Conservation (phyloP, 2,797 vertebrate species). For the Myotis daubentonii region DNA sequence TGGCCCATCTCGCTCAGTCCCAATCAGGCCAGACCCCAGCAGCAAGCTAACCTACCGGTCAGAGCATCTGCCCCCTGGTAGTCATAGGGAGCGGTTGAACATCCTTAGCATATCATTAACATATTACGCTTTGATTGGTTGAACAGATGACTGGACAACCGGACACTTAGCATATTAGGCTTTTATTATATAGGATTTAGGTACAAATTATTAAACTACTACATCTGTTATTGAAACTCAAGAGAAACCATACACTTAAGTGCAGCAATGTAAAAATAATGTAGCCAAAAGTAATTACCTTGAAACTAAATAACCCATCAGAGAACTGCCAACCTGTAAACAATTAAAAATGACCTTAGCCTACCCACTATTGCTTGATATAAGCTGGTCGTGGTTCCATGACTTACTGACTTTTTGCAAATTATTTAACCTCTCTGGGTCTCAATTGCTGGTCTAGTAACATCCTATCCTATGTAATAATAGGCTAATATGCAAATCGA, state of each 20-base stretch:
- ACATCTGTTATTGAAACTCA: neutral
- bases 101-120: too few relatives aligned
- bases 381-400: neutral
- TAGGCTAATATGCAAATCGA: too few relatives aligned
- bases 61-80: too few relatives aligned
- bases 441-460: neutral
- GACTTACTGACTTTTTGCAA: neutral
- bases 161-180: too few relatives aligned
- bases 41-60: too few relatives aligned
- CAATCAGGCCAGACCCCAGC: too few relatives aligned
- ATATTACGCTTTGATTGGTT: too few relatives aligned
- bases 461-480: too few relatives aligned
- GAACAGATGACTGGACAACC: too few relatives aligned
- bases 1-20: too few relatives aligned
- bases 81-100: too few relatives aligned
- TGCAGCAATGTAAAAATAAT: neutral
- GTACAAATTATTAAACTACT: constrained; percentile 33
- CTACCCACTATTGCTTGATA: neutral
- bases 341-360: neutral
- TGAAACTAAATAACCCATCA: neutral
- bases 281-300: neutral
- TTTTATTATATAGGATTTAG: neutral
- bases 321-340: neutral
- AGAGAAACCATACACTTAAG: constrained; percentile 10
- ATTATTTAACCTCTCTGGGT: constrained; percentile 14